Conservation (phyloP, 1,140 invertebrate species). For the Brachionus paranguensis region DNA sequence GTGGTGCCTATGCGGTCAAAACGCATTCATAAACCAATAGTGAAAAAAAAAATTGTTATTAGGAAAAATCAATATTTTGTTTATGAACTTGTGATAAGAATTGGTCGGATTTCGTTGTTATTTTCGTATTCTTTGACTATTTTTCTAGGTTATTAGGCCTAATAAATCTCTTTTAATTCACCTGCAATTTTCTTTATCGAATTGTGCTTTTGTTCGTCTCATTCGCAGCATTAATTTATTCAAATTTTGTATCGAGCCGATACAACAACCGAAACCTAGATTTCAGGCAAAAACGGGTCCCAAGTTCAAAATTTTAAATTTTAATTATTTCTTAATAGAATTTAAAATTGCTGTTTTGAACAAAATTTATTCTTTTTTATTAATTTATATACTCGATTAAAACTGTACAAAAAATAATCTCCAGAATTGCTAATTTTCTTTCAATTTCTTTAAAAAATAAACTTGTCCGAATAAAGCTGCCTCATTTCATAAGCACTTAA, state of each 20-base stretch:
- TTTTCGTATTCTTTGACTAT: background rate
- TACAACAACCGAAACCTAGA: background rate
- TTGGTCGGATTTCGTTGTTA: background rate
- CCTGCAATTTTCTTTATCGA: background rate
- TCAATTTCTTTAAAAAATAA: conserved; percentile 1
- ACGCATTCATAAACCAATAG: background rate
- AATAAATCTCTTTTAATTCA: conserved; percentile 9
- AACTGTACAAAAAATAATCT: background rate
- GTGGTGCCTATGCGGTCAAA: background rate
- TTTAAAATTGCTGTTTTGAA: conserved; percentile 6
- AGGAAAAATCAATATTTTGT: conserved; percentile 24
- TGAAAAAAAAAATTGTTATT: background rate
- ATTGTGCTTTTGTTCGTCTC: background rate
- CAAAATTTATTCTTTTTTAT: background rate
- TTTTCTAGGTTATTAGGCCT: conserved; percentile 18
- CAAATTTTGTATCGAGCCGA: background rate
- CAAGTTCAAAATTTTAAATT: conserved; percentile 34
- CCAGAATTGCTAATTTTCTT: background rate
- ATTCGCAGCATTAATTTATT: background rate
- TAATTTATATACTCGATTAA: conserved; percentile 4
- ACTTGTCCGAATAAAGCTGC: background rate
- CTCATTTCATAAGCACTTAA: background rate
- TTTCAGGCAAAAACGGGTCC: background rate
- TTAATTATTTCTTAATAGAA: conserved; percentile 1
- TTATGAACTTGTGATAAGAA: conserved; percentile 27